These are phyloP conservation scores for Leptopterna dolabrata DNA, from an alignment of 2,888 invertebrate species.

Conservation along the genomic window DNA sequence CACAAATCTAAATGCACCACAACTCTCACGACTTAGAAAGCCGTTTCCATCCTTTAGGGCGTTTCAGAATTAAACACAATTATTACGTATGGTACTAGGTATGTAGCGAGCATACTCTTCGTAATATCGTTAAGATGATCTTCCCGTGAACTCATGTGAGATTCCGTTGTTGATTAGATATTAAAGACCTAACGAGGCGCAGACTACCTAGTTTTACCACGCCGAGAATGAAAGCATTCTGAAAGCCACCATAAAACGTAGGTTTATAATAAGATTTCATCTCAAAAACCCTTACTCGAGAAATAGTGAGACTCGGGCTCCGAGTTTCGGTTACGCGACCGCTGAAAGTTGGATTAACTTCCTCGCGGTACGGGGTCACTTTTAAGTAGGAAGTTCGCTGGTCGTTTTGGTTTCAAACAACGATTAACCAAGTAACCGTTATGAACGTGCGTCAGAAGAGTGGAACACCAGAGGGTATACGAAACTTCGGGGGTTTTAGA, in stretches of 20 bases:
- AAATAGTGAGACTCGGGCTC: neutral
- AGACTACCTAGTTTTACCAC: neutral
- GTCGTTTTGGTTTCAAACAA: conserved; percentile 2
- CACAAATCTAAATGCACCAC: no score
- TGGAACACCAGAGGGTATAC: neutral
- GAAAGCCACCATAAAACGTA: neutral
- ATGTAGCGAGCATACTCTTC: no score
- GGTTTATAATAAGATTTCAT: neutral
- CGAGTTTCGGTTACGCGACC: neutral
- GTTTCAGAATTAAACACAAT: no score
- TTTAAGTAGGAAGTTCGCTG: neutral
- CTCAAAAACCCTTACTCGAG: neutral
- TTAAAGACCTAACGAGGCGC: no score
- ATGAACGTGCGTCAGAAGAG: neutral
- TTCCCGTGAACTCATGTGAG: no score
- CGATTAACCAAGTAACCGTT: neutral
- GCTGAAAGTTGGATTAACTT: neutral
- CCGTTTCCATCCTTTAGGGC: no score
- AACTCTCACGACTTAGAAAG: no score
- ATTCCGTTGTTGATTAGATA: no score
- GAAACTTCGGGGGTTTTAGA: no score
- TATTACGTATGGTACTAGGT: no score
- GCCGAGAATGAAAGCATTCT: neutral
- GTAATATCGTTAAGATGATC: no score
- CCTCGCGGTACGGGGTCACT: neutral